phyloP scores from a whole-genome alignment of 1,140 invertebrate genomes.

The Paraescarpia echinospica region DNA sequence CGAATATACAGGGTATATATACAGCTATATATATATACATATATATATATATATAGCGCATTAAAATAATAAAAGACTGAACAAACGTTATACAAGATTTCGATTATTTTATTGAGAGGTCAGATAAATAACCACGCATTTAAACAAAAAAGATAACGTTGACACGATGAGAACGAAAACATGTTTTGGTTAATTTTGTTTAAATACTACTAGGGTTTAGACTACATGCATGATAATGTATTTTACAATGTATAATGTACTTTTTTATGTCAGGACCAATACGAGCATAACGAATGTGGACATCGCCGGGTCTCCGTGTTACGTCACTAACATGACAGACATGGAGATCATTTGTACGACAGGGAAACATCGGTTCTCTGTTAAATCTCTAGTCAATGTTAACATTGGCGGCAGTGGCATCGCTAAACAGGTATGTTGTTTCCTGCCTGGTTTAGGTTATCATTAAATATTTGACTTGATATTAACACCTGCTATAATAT shows the following conservation, averaged over 20 bases:
- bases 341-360: conserved; percentile 35
- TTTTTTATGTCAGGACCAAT: conserved; percentile 12
- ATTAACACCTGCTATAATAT: too few species aligned
- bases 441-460: conserved; percentile 8
- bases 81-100: neutral
- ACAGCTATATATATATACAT: conserved; percentile 7
- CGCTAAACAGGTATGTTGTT: conserved; percentile 24
- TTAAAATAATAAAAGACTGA: neutral
- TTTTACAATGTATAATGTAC: neutral
- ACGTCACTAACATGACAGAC: conserved; percentile 24
- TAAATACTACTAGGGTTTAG: too few species aligned
- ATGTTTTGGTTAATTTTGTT: too few species aligned
- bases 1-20: too few species aligned
- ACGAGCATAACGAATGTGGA: conserved; percentile 31
- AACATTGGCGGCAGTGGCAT: conserved; percentile 27
- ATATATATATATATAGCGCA: conserved; percentile 19
- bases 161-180: too few species aligned
- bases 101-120: neutral
- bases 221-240: too few species aligned
- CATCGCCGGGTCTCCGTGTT: conserved; percentile 33
- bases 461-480: too few species aligned
- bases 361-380: conserved; percentile 25
- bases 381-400: conserved; percentile 28
- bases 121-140: too few species aligned
- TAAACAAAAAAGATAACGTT: too few species aligned